phyloP scores from a whole-genome alignment of 2,797 vertebrate species.

The Fistularia commersonii region DNA sequence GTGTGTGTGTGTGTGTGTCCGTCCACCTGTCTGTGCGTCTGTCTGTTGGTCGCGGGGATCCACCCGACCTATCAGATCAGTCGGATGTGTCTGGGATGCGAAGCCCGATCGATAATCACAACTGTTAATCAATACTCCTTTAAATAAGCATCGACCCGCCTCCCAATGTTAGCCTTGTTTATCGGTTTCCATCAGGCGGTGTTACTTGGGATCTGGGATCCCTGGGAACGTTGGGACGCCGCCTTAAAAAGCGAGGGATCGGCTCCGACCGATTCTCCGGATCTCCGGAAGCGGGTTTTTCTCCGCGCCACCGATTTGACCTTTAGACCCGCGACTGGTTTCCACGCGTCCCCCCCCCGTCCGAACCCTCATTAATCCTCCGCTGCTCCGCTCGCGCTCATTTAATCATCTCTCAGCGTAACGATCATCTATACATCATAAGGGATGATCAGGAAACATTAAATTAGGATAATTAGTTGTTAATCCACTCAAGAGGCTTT shows the following conservation, averaged over 20 bases:
- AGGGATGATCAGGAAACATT: slow-evolving; percentile 65
- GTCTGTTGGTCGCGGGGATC: slow-evolving; percentile 24
- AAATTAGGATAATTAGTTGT: slow-evolving; percentile 72
- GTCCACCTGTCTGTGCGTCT: slow-evolving; percentile 8
- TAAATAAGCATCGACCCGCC: slow-evolving; percentile 78
- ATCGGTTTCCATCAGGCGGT: slow-evolving; percentile 71
- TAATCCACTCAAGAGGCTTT: slow-evolving; percentile 49
- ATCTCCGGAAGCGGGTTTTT: too few species aligned
- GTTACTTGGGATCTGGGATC: too few species aligned
- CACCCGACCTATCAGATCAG: slow-evolving; percentile 59
- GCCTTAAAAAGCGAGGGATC: too few species aligned
- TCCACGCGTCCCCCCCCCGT: slow-evolving; percentile 42
- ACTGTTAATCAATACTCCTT: slow-evolving; percentile 83
- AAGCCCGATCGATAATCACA: slow-evolving; percentile 80
- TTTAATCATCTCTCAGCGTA: slow-evolving; percentile 64
- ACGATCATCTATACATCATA: slow-evolving; percentile 65
- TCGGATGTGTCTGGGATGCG: slow-evolving; percentile 69
- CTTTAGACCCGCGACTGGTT: slow-evolving; percentile 56
- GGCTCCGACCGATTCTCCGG: too few species aligned
- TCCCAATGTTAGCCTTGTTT: slow-evolving; percentile 73
- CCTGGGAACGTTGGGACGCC: too few species aligned
- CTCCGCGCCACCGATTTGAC: slow-evolving; percentile 54
- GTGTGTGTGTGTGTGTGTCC: slow-evolving; percentile 2
- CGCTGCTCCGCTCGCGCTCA: slow-evolving; percentile 50
- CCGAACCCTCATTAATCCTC: slow-evolving; percentile 57